A percentile compares a stretch with the other conserved stretches of the same genome.
These are phyloP conservation scores for Caenorhabditis zanzibari DNA, from an alignment of 2,888 invertebrate species.

Conservation along the genomic window DNA sequence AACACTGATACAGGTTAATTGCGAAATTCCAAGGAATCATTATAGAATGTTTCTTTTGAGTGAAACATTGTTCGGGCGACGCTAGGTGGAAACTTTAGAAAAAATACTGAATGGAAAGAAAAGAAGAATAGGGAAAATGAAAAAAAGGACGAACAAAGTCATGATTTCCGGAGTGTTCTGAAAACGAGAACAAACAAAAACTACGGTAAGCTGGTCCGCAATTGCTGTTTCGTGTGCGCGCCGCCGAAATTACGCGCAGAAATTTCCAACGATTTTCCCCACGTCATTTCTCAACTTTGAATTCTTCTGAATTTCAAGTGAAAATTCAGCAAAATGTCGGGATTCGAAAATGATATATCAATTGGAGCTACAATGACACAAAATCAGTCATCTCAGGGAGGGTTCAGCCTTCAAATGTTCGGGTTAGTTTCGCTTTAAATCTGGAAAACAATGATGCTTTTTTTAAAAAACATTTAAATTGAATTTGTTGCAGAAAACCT, in stretches of 20 bases:
- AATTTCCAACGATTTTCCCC: slow-evolving; percentile 5
- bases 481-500: slow-evolving; percentile 74
- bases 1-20: neutral
- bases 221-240: slow-evolving; percentile 13
- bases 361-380: slow-evolving; percentile 65
- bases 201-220: slow-evolving; percentile 47
- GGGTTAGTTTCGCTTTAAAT: slow-evolving; percentile 65
- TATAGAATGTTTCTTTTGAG: no score
- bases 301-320: slow-evolving; percentile 7
- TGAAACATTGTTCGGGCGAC: neutral
- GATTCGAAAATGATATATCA: slow-evolving; percentile 73
- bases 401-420: slow-evolving; percentile 74
- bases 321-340: slow-evolving; percentile 60
- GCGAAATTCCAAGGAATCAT: neutral
- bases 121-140: slow-evolving; percentile 4
- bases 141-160: slow-evolving; percentile 11
- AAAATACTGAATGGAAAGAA: slow-evolving; percentile 7
- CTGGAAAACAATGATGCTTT: no score
- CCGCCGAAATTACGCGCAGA: slow-evolving; percentile 28
- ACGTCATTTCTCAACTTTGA: slow-evolving; percentile 27
- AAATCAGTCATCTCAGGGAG: slow-evolving; percentile 58
- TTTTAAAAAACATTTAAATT: neutral
- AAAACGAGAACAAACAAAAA: neutral
- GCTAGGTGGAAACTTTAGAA: neutral
- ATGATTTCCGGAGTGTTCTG: slow-evolving; percentile 14